These are phyloP conservation scores for Philonicus albiceps DNA, from an alignment of 2,888 invertebrate genomes.

Conservation along the genomic window DNA sequence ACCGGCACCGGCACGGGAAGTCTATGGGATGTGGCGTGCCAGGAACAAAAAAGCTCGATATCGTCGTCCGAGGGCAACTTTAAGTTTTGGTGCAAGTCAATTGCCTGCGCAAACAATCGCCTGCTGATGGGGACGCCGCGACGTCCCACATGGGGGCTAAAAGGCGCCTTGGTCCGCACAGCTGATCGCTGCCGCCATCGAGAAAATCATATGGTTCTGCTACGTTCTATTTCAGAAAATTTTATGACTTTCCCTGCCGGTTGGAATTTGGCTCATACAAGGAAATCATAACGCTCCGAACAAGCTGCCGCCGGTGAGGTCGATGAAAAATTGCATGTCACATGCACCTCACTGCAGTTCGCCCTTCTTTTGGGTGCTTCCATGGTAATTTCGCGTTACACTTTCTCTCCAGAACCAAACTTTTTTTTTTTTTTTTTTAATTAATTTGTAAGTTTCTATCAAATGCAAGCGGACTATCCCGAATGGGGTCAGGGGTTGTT, in stretches of 20 bases:
- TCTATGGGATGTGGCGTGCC: background rate
- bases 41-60: background rate
- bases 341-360: background rate
- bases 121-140: background rate
- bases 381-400: background rate
- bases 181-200: constrained; percentile 13
- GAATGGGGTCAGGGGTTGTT: constrained; percentile 7
- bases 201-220: constrained; percentile 43
- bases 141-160: background rate
- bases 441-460: constrained; percentile 9
- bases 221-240: constrained; percentile 8
- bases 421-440: background rate
- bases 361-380: background rate
- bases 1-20: too few relatives aligned
- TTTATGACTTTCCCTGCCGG: background rate
- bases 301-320: background rate
- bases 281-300: background rate
- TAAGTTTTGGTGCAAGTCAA: constrained; percentile 30
- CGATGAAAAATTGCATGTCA: background rate
- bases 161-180: background rate
- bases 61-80: background rate
- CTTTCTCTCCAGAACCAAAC: background rate
- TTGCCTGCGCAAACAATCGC: constrained; percentile 42
- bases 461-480: background rate
- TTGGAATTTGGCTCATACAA: background rate